Base-by-base conservation (phyloP, 2,113 vertebrate species). In the Aspidoscelis tigris region DNA sequence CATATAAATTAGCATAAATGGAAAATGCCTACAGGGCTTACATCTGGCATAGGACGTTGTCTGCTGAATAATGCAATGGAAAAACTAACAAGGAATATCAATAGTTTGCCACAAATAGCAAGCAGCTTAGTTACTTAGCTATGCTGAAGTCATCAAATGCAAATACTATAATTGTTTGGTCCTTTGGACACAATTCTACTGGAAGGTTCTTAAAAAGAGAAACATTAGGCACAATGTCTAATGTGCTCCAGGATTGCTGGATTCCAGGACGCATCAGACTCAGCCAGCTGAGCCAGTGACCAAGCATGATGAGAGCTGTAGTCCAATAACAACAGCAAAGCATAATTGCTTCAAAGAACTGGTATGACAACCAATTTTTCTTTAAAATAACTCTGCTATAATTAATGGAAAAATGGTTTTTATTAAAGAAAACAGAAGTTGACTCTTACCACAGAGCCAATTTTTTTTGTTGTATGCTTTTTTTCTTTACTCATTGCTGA, bases 21-120 rank as follows among this genome's bases (percentile, higher is more conserved):
- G 81, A 82, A 82, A 75, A 75, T 82, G 72, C 71, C 81, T 22
- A 47, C 41, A 33, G 81, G 81, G 71, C 24, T 75, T 82, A 33
- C 58, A 20, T 75, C 75, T 82, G 65, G 43, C n/a, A 75, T 5
- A 66, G 72, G 58, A 50, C 72, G 47, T 65, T 75, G 43, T 43
- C 55, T 75, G 26, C 21, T 75, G 53, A 66, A 61, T 65, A 43
- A 82, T 65, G 58, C 81, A 82, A 14, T 50, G 43, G 71, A 82
- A 71, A 75, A 82, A 5, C 43, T 64, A 82, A 44, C 58, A 82
- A 75, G 64, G 58, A 65, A 75, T 47, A 75, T 82, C 71, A 75
- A 82, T 75, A 65, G 16, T 4, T 10, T 75, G 41, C 71, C 71
- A 82, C 24, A 75, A 82, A 82, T 82, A 82, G 71, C 72, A 50